Evolutionary conservation across 2,113 vertebrate genomes (phyloP), one percentile per base, ranked within the genome.

Genomic region (Colossoma macropomum): DNA sequence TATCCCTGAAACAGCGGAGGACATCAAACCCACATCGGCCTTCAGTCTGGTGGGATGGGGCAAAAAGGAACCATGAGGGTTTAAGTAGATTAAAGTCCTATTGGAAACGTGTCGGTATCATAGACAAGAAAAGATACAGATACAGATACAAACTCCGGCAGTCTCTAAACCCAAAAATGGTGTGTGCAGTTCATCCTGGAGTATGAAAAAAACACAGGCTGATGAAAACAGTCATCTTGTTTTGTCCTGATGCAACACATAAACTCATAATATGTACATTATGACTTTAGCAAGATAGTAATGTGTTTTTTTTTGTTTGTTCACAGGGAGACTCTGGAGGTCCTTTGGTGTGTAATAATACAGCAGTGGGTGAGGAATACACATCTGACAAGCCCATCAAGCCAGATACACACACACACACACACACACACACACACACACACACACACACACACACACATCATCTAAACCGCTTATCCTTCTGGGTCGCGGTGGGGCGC

Each of bases 281-380:
- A 8, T 50, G 17, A 54, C 52, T 4, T 38, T 38, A 45, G 41
- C 41, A 45, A 45, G 9, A 9, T 45, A 45, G 9, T 45, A 10
- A 45, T 54, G n/a, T 45, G 16, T 17, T 52, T 3, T 2, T 19
- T 52, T 52, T 0, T 17, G 1, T 19, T 52, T 62, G 56, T 73
- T 79, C 25, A 13, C 84, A 88, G 84, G 87, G 87, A 32, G 87
- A 88, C 72, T 88, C 81, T 19, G 87, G 84, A 23, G 84, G 84
- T 21, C 87, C 84, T 25, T 28, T 88, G 87, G 82, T 88, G 75
- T 88, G 87, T 32, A 54, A 86, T 1, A 65, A 75, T 0, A 81
- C 27, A 8, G 87, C 84, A n/a, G 82, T 79, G 13, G 82, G 73
- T 38, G 12, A 84, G 19, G 1, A 0, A 4, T 12, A 79, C 59